phyloP scores from a whole-genome alignment of 1,140 invertebrate species.

The Contarinia nasturtii region DNA sequence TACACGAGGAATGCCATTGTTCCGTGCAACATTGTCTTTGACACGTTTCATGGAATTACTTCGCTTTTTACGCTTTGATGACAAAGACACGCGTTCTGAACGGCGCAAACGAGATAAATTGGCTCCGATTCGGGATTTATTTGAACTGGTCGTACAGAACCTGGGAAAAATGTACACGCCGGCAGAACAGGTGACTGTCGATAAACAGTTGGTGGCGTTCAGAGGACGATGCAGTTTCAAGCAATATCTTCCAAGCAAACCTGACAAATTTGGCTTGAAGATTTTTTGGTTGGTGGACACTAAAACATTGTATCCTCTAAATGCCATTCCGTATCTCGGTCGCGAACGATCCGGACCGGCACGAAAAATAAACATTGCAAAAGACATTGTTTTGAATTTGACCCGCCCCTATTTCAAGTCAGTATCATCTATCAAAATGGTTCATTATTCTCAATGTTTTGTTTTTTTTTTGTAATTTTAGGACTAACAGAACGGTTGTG shows the following conservation, averaged over 20 bases:
- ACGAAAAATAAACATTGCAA: no score
- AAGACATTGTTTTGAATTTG: constrained; percentile 10
- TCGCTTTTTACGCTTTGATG: background rate
- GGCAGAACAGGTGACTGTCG: constrained; percentile 11
- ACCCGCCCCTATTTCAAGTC: constrained; percentile 1
- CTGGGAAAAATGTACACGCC: constrained; percentile 11
- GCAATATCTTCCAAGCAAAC: constrained; percentile 25
- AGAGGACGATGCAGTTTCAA: constrained; percentile 18
- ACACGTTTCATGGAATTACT: background rate
- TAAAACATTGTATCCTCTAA: no score
- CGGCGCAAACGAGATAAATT: background rate
- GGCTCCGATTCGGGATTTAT: constrained; percentile 1
- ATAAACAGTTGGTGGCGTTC: constrained; percentile 17
- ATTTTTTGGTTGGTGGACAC: constrained; percentile 17
- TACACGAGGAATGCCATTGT: background rate
- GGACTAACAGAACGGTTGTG: background rate
- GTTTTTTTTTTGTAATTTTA: no score
- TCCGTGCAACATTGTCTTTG: constrained; percentile 1
- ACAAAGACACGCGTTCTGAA: background rate
- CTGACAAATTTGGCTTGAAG: constrained; percentile 27
- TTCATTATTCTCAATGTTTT: no score
- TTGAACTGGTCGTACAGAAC: constrained; percentile 10
- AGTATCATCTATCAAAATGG: background rate
- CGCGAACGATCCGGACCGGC: no score
- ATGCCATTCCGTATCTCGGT: no score